Conservation (phyloP, 2,888 invertebrate species). For the Lamellibrachia satsuma region DNA sequence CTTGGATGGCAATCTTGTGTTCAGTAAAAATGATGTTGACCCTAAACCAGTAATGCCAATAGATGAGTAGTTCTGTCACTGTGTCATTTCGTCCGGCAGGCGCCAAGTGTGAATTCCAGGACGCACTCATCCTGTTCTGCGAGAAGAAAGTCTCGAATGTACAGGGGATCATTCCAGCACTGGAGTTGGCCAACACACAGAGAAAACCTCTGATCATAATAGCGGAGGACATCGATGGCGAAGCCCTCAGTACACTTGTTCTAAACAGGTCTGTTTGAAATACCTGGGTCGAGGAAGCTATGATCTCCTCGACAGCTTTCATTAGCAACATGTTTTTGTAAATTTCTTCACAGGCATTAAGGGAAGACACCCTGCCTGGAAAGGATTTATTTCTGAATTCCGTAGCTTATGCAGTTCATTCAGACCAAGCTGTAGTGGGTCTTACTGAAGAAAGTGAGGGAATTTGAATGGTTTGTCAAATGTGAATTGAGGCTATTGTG, state of each 20-base stretch:
- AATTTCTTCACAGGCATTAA: not conserved
- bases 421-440: not conserved
- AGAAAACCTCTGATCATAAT: conserved; percentile 93
- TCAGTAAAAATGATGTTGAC: not conserved
- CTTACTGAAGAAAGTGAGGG: not conserved
- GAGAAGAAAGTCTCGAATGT: conserved; percentile 98
- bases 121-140: conserved; percentile 89
- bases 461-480: not conserved
- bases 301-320: not conserved
- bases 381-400: not conserved
- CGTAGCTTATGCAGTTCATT: not conserved
- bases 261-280: conserved; percentile 76
- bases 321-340: not conserved
- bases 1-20: not conserved
- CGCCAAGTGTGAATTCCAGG: conserved; percentile 97
- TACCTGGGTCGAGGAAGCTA: not conserved
- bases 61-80: not conserved
- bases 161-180: conserved; percentile 95
- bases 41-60: not conserved
- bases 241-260: conserved; percentile 91
- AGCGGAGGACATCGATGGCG: conserved; percentile 95
- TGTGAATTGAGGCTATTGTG: not conserved
- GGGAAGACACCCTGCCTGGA: not conserved
- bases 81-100: conserved; percentile 68
- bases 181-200: conserved; percentile 93